Base-by-base conservation (phyloP, 2,797 vertebrate species). In the Danio jaintianensis region DNA sequence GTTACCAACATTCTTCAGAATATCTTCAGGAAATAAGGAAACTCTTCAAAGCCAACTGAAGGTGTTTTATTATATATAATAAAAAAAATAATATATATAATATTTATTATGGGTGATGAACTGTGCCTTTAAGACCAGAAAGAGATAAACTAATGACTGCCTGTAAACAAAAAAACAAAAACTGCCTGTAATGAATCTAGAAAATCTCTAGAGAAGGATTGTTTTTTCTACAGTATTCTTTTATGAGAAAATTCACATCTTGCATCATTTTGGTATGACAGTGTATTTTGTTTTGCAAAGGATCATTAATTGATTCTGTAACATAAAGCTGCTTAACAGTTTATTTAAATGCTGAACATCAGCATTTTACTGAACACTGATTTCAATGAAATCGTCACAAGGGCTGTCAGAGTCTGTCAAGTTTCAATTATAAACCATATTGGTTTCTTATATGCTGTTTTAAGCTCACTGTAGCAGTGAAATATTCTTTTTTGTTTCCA, bases 191-290 rank as follows among this genome's bases (percentile, higher is more conserved):
- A 55, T 82, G 63, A 77, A 83, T 83, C 63, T 71, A 79, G 53
- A 11, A 58, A 50, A 55, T 71, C 83, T 88, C 85, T 84, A 86
- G 75, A 90, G 89, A 58, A 85, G 58, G 85, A 86, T 81, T 84
- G 83, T 83, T 75, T 81, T 73, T 79, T 86, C 7, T 78, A 77
- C 12, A 8, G 80, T 90, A 89, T 86, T 88, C 85, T 90, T 75
- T 79, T 82, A 75, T 84, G 78, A 90, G 80, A 79, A 77, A 79
- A 85, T 87, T 67, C 13, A 43, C 16, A 85, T 86, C 81, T 85
- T 84, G 40, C 7, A 48, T 61, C 9, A 62, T 83, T 81, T 18
- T 72, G 84, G 75, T 80, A 72, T 68, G 20, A 53, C 43, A 43
- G 11, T 4, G 5, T 59, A 47, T 56, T 12, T 84, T n/a, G n/a